phyloP scores from a whole-genome alignment of 37 sponge, comb jelly and placozoan species.

The Chondrosia reniformis region DNA sequence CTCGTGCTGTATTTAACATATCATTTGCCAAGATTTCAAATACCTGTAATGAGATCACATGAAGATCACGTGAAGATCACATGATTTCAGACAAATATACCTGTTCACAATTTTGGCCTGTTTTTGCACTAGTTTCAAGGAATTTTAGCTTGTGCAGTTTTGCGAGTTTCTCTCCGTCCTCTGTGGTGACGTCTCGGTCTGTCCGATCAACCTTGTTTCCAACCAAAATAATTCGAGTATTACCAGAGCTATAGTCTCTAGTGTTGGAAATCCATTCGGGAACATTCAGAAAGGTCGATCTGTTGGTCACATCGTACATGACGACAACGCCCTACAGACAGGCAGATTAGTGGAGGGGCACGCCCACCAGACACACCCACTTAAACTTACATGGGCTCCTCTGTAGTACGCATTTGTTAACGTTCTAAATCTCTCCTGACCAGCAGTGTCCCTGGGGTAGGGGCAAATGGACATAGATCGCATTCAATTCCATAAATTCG shows the following conservation, averaged over 20 bases:
- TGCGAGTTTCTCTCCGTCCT: constrained; percentile 54
- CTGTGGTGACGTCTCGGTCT: constrained; percentile 43
- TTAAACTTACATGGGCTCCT: constrained; percentile 67
- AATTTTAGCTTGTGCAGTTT: constrained; percentile 14
- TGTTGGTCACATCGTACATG: constrained; percentile 71
- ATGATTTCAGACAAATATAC: background rate
- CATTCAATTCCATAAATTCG: background rate
- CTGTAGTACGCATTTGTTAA: constrained; percentile 77
- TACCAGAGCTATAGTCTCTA: constrained; percentile 42
- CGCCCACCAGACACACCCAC: background rate
- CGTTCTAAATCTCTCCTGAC: constrained; percentile 70
- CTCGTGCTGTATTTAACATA: constrained; percentile 16
- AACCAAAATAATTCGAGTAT: constrained; percentile 45
- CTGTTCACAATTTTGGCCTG: constrained; percentile 49
- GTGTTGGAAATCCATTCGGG: constrained; percentile 37
- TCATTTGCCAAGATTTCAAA: background rate
- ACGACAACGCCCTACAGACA: constrained; percentile 55
- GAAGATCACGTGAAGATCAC: background rate
- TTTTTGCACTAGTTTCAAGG: constrained; percentile 62
- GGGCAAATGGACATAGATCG: background rate
- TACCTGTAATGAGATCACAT: background rate
- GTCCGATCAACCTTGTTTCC: constrained; percentile 75
- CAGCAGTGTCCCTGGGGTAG: constrained; percentile 72
- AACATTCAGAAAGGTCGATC: constrained; percentile 46
- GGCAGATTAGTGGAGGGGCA: background rate